phyloP scores from a whole-genome alignment of 1,140 invertebrate genomes.

The Macrobrachium rosenbergii region DNA sequence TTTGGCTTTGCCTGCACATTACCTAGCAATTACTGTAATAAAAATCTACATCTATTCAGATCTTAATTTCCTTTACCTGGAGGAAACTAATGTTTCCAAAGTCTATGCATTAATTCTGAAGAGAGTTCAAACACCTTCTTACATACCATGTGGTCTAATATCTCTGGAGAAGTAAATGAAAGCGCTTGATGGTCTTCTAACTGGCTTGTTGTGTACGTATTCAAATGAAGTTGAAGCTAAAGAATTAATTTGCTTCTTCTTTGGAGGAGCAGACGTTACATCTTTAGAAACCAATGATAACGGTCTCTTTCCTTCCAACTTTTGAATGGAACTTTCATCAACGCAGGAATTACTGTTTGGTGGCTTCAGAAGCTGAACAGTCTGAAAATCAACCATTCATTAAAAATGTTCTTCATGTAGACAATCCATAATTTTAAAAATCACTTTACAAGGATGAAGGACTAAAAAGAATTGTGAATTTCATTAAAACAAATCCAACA shows the following conservation, averaged over 20 bases:
- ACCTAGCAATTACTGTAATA: too few species aligned
- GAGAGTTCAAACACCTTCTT: too few species aligned
- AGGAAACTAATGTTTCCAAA: too few species aligned
- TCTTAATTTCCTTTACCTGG: too few species aligned
- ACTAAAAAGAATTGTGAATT: too few species aligned
- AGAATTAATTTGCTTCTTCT: constrained; percentile 36
- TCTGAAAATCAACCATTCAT: constrained; percentile 17
- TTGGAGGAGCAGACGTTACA: constrained; percentile 13
- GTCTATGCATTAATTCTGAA: too few species aligned
- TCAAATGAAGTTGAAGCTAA: constrained; percentile 24
- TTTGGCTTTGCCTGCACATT: too few species aligned
- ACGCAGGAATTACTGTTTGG: neutral
- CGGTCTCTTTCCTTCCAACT: neutral
- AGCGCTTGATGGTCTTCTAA: constrained; percentile 43
- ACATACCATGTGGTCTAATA: constrained; percentile 35
- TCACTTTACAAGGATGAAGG: too few species aligned
- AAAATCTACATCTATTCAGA: too few species aligned
- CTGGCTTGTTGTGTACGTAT: constrained; percentile 24
- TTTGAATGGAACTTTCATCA: neutral
- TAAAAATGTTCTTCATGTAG: neutral
- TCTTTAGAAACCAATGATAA: neutral
- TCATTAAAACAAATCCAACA: neutral
- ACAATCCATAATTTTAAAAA: too few species aligned
- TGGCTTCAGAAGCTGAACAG: constrained; percentile 30
- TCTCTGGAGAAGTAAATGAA: constrained; percentile 52